A percentile compares a stretch with the other conserved stretches of the same genome.
Evolutionary conservation across 1,140 invertebrate species (phyloP).

Genomic region (Centruroides vittatus): DNA sequence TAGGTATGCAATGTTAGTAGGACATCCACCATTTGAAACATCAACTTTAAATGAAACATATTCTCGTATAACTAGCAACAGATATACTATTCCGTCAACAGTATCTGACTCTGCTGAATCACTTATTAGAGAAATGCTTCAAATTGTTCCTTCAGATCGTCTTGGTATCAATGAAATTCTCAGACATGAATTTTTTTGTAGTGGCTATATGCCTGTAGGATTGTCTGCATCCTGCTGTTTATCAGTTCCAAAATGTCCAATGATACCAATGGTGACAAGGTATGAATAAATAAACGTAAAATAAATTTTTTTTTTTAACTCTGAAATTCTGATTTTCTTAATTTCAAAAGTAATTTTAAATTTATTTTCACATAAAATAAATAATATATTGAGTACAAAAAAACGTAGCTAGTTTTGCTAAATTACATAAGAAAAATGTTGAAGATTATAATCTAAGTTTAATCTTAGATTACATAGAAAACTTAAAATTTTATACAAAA

Average conservation of each 20-base stretch:
- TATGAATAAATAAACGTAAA: neutral
- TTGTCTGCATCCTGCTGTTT: constrained; percentile 20
- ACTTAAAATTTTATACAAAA: no score
- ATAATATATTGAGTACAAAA: no score
- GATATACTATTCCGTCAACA: constrained; percentile 66
- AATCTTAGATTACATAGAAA: no score
- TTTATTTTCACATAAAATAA: no score
- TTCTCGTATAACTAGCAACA: constrained; percentile 76
- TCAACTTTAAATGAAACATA: constrained; percentile 72
- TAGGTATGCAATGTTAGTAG: constrained; percentile 78
- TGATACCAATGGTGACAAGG: constrained; percentile 4
- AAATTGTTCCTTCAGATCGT: constrained; percentile 61
- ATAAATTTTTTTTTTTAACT: no score
- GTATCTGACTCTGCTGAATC: constrained; percentile 51
- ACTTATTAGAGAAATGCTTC: constrained; percentile 72
- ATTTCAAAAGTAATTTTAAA: no score
- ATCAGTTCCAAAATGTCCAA: constrained; percentile 15
- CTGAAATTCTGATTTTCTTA: no score
- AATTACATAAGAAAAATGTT: no score
- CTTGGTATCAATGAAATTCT: constrained; percentile 62
- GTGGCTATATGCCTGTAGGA: constrained; percentile 24
- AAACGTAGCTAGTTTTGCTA: no score
- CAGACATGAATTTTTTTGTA: constrained; percentile 54
- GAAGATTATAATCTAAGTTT: no score
- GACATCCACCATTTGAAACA: constrained; percentile 93